phyloP scores from a whole-genome alignment of 2,888 invertebrate species.

The Amiota communis region DNA sequence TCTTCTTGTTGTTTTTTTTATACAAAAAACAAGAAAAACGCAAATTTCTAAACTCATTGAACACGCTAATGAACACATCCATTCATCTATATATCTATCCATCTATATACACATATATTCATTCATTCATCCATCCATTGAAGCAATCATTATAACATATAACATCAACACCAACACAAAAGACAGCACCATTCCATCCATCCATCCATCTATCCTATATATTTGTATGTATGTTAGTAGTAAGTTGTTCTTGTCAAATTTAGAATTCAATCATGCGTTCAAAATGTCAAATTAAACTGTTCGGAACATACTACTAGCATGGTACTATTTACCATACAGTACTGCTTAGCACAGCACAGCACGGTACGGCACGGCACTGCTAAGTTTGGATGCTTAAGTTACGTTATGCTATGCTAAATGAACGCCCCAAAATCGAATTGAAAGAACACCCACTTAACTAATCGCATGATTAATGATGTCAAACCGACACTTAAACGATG shows the following conservation, averaged over 20 bases:
- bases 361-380: constrained; percentile 1
- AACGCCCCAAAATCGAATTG: constrained; percentile 8
- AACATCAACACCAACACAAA: too few relatives aligned
- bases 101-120: constrained; percentile 8
- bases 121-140: neutral
- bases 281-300: constrained; percentile 67
- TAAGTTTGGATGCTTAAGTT: neutral
- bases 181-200: neutral
- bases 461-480: constrained; percentile 71
- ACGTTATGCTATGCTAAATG: neutral
- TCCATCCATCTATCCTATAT: neutral
- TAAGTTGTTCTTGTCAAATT: constrained; percentile 14
- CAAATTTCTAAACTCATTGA: constrained; percentile 50
- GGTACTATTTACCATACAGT: neutral
- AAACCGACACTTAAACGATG: constrained; percentile 59
- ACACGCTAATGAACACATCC: constrained; percentile 17
- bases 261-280: constrained; percentile 51
- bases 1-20: neutral
- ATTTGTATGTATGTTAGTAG: neutral
- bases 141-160: too few relatives aligned
- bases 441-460: constrained; percentile 69
- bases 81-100: neutral
- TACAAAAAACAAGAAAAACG: neutral
- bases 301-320: constrained; percentile 59
- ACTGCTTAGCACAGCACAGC: neutral